Conservation (phyloP, 2,113 vertebrate genomes). For the Pluvianellus socialis region DNA sequence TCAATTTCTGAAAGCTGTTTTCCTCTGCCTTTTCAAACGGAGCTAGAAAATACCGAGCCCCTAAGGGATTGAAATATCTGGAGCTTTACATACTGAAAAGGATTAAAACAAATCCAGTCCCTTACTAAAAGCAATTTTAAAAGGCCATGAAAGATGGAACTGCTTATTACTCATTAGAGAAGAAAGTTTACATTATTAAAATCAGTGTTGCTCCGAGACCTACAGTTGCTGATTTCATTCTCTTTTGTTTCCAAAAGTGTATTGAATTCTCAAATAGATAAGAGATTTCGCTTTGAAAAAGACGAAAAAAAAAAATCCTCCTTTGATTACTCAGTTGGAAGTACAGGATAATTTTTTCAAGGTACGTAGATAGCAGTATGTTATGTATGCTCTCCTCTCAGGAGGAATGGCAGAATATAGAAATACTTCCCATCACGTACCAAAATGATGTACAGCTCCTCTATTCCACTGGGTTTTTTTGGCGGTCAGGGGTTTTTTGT, state of each 20-base stretch:
- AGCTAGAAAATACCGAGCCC: conserved; percentile 34
- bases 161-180: conserved; percentile 61
- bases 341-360: neutral
- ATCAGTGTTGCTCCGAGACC: conserved; percentile 38
- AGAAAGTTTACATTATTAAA: conserved; percentile 62
- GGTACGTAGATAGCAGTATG: neutral
- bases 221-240: neutral
- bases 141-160: conserved; percentile 52
- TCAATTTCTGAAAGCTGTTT: conserved; percentile 45
- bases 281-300: conserved; percentile 5
- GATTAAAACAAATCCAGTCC: conserved; percentile 70
- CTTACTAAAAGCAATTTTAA: conserved; percentile 64
- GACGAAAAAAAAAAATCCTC: neutral
- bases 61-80: conserved; percentile 64
- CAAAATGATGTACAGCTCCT: neutral
- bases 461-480: neutral
- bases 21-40: conserved; percentile 41
- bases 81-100: conserved; percentile 70
- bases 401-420: neutral
- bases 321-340: conserved; percentile 34
- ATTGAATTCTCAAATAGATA: conserved; percentile 16
- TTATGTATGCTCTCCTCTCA: neutral
- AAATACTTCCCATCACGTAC: neutral
- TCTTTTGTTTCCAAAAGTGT: conserved; percentile 37
- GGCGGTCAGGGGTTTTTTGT: neutral